Evolutionary conservation across 1,140 invertebrate genomes (phyloP).

Genomic region (Pomacea maculata): DNA sequence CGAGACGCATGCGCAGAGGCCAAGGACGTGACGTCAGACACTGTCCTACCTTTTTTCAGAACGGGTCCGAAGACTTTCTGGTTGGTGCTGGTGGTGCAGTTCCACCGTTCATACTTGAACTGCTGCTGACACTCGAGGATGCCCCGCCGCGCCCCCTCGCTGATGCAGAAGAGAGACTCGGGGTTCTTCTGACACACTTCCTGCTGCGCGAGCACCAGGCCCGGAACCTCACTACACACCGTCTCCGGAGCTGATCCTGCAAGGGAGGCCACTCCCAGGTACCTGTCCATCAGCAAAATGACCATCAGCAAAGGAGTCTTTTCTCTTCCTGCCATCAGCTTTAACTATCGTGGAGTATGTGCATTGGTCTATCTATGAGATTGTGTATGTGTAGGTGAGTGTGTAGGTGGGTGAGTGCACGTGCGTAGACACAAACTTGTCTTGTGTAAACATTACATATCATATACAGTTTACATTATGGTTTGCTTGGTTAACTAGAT

Average conservation of each 20-base stretch:
- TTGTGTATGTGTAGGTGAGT: not conserved
- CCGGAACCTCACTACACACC: constrained; percentile 70
- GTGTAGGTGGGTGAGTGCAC: not conserved
- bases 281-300: constrained; percentile 60
- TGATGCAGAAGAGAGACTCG: constrained; percentile 58
- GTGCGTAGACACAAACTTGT: not conserved
- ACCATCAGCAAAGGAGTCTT: not conserved
- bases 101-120: constrained; percentile 63
- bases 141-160: constrained; percentile 55
- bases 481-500: too few relatives aligned
- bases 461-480: too few relatives aligned
- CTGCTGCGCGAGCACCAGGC: constrained; percentile 54
- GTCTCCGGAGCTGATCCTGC: constrained; percentile 36
- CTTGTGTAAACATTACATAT: too few relatives aligned
- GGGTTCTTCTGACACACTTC: constrained; percentile 58
- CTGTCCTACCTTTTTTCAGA: constrained; percentile 77
- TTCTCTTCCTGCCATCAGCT: not conserved
- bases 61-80: constrained; percentile 80
- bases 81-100: constrained; percentile 55
- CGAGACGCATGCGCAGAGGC: too few relatives aligned
- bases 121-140: constrained; percentile 62
- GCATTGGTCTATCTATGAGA: not conserved
- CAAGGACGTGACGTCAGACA: not conserved
- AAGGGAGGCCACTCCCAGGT: constrained; percentile 69
- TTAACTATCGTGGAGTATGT: not conserved